Evolutionary conservation across 1,140 invertebrate species (phyloP).

Genomic region (Neodiprion pinetum): DNA sequence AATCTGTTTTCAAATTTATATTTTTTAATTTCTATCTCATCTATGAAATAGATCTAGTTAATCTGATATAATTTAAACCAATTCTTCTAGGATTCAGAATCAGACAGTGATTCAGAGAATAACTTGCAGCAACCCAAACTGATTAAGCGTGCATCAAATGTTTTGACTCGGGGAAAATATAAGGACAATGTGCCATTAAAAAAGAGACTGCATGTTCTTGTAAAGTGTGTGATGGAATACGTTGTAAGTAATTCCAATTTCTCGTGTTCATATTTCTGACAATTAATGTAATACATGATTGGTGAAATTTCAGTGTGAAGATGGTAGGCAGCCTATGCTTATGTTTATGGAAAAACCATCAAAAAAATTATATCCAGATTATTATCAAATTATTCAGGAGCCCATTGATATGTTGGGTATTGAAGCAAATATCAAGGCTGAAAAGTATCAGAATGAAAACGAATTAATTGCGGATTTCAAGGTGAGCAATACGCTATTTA

Average conservation of each 20-base stretch:
- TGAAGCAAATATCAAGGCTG: conserved; percentile 85
- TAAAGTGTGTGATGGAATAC: conserved; percentile 80
- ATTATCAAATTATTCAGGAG: conserved; percentile 92
- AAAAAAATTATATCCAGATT: conserved; percentile 94
- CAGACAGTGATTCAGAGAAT: conserved; percentile 62
- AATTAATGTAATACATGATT: conserved; percentile 18
- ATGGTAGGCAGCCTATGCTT: conserved; percentile 85
- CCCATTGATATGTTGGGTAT: conserved; percentile 97
- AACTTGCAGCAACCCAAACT: conserved; percentile 55
- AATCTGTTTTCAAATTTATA: conserved; percentile 12
- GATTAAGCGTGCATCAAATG: conserved; percentile 62
- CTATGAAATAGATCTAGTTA: conserved; percentile 25
- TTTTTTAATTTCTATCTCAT: conserved; percentile 20
- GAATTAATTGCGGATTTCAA: conserved; percentile 76
- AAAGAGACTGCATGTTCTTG: conserved; percentile 75
- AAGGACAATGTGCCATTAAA: conserved; percentile 73
- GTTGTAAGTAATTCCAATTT: conserved; percentile 65
- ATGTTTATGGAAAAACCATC: conserved; percentile 97
- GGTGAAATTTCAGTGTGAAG: conserved; percentile 67
- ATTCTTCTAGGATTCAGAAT: conserved; percentile 61
- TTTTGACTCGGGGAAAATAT: conserved; percentile 64
- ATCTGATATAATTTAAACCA: conserved; percentile 10
- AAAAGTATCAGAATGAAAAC: conserved; percentile 70
- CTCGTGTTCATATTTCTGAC: not conserved
- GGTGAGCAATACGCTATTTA: conserved; percentile 43